Percentiles rank a stretch among this genome's conserved stretches.
These are phyloP conservation scores for Amblyornis subalaris DNA, from an alignment of 2,113 vertebrate genomes.

Conservation along the genomic window DNA sequence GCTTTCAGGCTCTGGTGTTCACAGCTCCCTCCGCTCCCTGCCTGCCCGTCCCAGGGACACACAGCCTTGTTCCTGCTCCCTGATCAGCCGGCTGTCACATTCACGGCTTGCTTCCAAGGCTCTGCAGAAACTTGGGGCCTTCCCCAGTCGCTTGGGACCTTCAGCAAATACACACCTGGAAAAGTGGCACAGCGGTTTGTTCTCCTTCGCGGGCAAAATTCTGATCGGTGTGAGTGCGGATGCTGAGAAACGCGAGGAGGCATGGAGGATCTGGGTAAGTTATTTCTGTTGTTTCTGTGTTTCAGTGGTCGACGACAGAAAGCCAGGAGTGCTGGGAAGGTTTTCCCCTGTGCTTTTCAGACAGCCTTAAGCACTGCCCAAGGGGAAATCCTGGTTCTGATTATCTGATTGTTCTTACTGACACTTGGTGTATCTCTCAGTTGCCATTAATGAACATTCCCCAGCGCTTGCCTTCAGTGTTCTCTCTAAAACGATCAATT, in stretches of 20 bases:
- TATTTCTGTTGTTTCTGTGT: neutral
- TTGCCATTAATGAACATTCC: neutral
- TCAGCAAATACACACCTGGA: neutral
- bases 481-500: neutral
- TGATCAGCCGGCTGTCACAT: neutral
- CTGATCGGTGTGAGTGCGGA: neutral
- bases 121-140: neutral
- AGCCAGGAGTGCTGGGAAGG: neutral
- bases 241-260: neutral
- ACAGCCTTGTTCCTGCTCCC: neutral
- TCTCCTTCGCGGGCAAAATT: neutral
- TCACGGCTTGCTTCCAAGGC: neutral
- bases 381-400: neutral
- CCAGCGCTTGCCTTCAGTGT: neutral
- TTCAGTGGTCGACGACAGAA: neutral
- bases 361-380: neutral
- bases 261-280: neutral
- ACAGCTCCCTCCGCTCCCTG: neutral
- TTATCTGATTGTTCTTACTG: neutral
- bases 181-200: neutral
- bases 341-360: neutral
- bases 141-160: too few relatives aligned
- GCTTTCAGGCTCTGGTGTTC: neutral
- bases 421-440: neutral
- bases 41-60: neutral